Evolutionary conservation across 2,113 vertebrate species (phyloP).

Genomic region (Zapornia atra): DNA sequence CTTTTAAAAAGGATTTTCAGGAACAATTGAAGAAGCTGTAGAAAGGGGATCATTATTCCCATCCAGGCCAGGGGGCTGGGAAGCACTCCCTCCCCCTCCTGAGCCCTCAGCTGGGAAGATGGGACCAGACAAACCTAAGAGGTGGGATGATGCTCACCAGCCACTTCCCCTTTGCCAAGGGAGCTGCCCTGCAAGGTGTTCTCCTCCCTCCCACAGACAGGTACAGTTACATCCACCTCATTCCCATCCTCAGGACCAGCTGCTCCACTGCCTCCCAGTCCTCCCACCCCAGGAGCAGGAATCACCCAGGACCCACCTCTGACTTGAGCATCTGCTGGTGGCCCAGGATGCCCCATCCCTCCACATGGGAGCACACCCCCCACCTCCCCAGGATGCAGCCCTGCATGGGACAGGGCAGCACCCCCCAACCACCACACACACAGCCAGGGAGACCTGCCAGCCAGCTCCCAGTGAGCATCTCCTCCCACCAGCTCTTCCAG

Average conservation of each 20-base stretch:
- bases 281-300: neutral
- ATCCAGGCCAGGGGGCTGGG: conserved; percentile 1
- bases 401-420: no score
- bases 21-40: conserved; percentile 67
- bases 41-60: conserved; percentile 58
- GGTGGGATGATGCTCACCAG: accelerated
- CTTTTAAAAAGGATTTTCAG: conserved; percentile 62
- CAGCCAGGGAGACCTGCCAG: neutral
- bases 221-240: accelerated
- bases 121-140: neutral
- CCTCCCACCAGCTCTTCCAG: neutral
- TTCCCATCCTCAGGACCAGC: neutral
- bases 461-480: neutral
- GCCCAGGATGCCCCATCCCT: neutral
- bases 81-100: neutral
- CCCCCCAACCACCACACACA: no score
- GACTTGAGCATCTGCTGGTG: accelerated
- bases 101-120: neutral
- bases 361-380: neutral
- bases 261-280: neutral
- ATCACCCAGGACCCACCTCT: accelerated
- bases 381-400: neutral
- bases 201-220: neutral
- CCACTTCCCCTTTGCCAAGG: accelerated
- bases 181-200: neutral